Conservation (phyloP, 2,797 vertebrate genomes). For the Acrocephalus scirpaceus region DNA sequence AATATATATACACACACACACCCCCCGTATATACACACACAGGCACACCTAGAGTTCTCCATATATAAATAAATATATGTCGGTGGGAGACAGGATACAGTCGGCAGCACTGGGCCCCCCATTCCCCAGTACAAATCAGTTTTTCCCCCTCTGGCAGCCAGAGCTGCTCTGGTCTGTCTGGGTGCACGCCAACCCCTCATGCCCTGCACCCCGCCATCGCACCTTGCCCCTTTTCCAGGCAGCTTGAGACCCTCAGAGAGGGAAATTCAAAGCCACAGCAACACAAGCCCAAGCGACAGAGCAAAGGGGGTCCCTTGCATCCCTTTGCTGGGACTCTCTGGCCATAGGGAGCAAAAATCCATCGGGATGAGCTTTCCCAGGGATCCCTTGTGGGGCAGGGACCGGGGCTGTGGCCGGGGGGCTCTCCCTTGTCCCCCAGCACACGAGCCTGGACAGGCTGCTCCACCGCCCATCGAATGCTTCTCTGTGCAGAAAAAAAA, state of each 20-base stretch:
- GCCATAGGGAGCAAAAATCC: not conserved
- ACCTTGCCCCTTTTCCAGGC: not conserved
- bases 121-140: constrained; percentile 12
- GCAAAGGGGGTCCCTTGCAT: not conserved
- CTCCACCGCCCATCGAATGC: not conserved
- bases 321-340: not conserved
- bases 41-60: constrained; percentile 54
- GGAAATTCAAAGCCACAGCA: not conserved
- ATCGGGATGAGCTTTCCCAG: not conserved
- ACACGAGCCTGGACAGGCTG: fast-evolving
- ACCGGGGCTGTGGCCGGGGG: not conserved
- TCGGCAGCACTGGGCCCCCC: not conserved
- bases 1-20: constrained; percentile 70
- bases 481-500: constrained; percentile 69
- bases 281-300: not conserved
- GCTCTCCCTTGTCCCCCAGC: not conserved
- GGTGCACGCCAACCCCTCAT: not conserved
- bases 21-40: constrained; percentile 44
- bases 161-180: not conserved
- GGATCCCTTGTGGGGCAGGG: not conserved
- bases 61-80: constrained; percentile 45
- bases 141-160: not conserved
- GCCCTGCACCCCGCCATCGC: not conserved
- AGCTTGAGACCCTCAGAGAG: not conserved
- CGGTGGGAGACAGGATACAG: not conserved